A percentile compares a stretch with the other conserved stretches of the same genome.
phyloP scores from a whole-genome alignment of 2,797 vertebrate species.

The Rhincodon typus region DNA sequence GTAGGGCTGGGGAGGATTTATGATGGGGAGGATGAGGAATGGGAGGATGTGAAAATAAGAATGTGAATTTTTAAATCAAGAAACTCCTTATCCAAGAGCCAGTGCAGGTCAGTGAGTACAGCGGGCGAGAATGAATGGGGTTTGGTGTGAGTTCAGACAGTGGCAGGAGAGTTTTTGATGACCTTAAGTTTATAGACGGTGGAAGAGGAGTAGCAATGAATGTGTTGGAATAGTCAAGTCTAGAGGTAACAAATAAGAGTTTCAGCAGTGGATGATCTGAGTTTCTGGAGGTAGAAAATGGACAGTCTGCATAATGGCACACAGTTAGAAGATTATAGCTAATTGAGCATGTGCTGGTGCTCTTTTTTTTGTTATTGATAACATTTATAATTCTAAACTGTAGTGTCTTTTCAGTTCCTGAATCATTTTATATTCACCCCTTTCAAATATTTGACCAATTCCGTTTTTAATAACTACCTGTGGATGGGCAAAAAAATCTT shows the following conservation, averaged over 20 bases:
- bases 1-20: background rate
- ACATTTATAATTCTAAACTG: background rate
- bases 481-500: background rate
- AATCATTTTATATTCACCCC: background rate
- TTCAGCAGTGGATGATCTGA: background rate
- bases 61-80: background rate
- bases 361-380: background rate
- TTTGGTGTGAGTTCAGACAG: background rate
- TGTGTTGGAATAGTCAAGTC: background rate
- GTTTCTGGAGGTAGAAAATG: background rate
- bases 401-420: background rate
- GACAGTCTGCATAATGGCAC: background rate
- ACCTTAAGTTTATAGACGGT: background rate
- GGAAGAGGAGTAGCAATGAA: background rate
- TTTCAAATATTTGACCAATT: background rate
- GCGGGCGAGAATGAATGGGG: background rate
- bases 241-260: background rate
- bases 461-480: background rate
- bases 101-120: background rate
- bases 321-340: background rate
- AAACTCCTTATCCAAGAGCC: too few species aligned
- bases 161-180: background rate
- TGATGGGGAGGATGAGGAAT: background rate
- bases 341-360: background rate
- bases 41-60: background rate